Evolutionary conservation across 1,140 invertebrate genomes (phyloP).

Genomic region (Euwallacea fornicatus): DNA sequence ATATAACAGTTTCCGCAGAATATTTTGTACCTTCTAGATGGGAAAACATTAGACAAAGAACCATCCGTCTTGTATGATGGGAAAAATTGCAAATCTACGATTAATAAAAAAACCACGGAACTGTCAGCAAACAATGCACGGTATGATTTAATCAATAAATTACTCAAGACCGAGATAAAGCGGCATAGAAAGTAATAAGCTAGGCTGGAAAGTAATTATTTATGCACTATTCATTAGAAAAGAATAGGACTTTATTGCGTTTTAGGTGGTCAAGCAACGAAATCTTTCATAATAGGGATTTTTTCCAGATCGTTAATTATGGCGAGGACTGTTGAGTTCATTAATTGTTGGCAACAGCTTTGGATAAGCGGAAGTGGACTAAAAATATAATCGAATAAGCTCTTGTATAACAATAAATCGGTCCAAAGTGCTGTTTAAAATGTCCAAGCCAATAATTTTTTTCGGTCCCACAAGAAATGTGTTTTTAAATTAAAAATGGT

Average conservation of each 20-base stretch:
- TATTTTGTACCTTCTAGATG: background rate
- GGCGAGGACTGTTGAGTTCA: background rate
- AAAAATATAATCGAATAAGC: background rate
- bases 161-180: slow-evolving; percentile 21
- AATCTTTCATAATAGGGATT: background rate
- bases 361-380: background rate
- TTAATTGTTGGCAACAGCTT: background rate
- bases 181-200: slow-evolving; percentile 24
- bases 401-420: background rate
- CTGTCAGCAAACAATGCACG: slow-evolving; percentile 10
- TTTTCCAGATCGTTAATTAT: background rate
- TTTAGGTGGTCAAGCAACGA: background rate
- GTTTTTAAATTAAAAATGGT: background rate
- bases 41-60: background rate
- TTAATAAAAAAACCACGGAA: slow-evolving; percentile 13
- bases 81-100: background rate
- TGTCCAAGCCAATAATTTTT: too few relatives aligned
- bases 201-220: slow-evolving; percentile 20
- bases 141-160: slow-evolving; percentile 27
- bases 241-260: slow-evolving; percentile 8
- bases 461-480: background rate
- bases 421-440: background rate
- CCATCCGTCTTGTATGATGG: background rate
- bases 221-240: slow-evolving; percentile 10
- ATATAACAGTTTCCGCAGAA: too few relatives aligned